Base-by-base conservation (phyloP, 1,140 invertebrate genomes). In the Drosophila kikkawai region DNA sequence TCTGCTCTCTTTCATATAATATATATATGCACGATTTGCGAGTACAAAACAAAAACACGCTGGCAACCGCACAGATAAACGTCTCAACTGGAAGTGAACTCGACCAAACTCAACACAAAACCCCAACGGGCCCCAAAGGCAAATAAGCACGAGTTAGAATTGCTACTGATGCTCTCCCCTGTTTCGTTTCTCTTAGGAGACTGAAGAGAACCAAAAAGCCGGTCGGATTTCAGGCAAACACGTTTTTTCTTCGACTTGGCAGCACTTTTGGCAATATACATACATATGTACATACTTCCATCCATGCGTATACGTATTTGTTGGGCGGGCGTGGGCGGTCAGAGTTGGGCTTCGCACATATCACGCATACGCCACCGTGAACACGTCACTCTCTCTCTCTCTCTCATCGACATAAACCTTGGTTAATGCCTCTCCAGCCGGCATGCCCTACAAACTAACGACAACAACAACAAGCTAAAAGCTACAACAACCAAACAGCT, bases 71-170 rank as follows among this genome's bases (percentile, higher is more conserved):
- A 76, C 86, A 85, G 91, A 85, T 79, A 86, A 90, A 91, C 80
- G 85, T 91, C 77, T 91, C 90, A 91, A 90, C 82, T 86, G 60
- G 79, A 91, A 91, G 78, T 91, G 90, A 91, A 91, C 69, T 77
- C 67, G 29, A 76, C n/a, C 61, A 37, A 71, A 75, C 68, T 36
- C 34, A 56, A 64, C 50, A 22, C 39, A 63, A 79, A 71, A 57
- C 51, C 34, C 56, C 68, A 63, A 59, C 67, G 39, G 39, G 47
- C 59, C 69, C 66, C 53, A 79, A 90, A 70, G 41, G 50, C 75
- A 77, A 69, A 39, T 68, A 90, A 90, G 86, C 82, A 90, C 65
- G 85, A 86, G 75, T 90, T 90, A 85, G 79, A 88, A 85, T 68
- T 48, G 48, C 45, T n/a, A 13, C 34, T 37, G 48, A 29, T 8